These are phyloP conservation scores for Palythoa grandis DNA, from an alignment of 92 coral and sea anemone species.

Conservation along the genomic window DNA sequence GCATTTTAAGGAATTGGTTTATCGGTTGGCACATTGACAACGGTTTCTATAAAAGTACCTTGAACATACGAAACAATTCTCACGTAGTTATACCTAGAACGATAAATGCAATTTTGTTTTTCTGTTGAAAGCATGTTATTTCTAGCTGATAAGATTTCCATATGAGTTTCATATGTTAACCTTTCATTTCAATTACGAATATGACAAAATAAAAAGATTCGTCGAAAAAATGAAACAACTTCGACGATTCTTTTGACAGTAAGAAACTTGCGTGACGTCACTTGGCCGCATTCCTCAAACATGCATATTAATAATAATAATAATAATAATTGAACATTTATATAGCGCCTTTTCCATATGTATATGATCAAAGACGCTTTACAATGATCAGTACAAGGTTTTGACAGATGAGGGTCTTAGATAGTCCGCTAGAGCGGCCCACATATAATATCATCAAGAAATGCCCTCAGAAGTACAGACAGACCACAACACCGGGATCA, in stretches of 20 bases:
- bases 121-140: not conserved
- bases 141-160: not conserved
- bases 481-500: too few relatives aligned
- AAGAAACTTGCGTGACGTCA: not conserved
- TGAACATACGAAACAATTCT: not conserved
- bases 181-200: not conserved
- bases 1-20: too few relatives aligned
- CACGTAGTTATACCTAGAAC: not conserved
- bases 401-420: too few relatives aligned
- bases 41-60: not conserved
- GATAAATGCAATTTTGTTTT: not conserved
- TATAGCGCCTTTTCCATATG: too few relatives aligned
- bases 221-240: not conserved
- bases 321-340: too few relatives aligned
- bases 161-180: not conserved
- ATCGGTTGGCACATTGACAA: too few relatives aligned
- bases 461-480: too few relatives aligned
- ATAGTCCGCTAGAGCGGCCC: too few relatives aligned
- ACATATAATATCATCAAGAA: too few relatives aligned
- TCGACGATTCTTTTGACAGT: too few relatives aligned
- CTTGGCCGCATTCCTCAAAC: not conserved
- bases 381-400: too few relatives aligned
- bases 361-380: too few relatives aligned
- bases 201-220: not conserved
- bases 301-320: not conserved